These are phyloP conservation scores for Oreocharis arfaki DNA, from an alignment of 2,113 vertebrate genomes.

Conservation along the genomic window DNA sequence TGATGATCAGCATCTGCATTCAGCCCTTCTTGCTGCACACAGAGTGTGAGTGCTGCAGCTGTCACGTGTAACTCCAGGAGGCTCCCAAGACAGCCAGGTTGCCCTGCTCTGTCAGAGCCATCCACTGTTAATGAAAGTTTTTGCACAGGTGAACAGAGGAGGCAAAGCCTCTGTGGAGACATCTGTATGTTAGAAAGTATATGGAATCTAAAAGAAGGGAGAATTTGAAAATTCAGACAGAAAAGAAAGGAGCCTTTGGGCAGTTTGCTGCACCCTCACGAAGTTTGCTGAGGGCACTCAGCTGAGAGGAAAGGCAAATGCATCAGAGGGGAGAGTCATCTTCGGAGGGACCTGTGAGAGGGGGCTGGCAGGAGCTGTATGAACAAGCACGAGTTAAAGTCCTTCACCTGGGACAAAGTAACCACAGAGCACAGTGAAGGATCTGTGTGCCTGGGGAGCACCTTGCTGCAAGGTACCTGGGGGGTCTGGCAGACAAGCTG, in stretches of 20 bases:
- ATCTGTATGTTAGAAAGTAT: not conserved
- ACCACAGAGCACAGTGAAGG: not conserved
- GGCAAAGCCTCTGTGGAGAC: not conserved
- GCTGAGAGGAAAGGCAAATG: not conserved
- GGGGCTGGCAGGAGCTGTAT: not conserved
- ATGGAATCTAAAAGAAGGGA: not conserved
- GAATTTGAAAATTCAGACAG: not conserved
- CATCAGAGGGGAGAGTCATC: accelerated
- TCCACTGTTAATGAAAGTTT: not conserved
- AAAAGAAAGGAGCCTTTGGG: not conserved
- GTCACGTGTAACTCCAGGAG: not conserved
- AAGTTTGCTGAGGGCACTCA: not conserved
- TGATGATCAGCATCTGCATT: not conserved
- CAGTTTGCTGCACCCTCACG: not conserved
- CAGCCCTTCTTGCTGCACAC: not conserved
- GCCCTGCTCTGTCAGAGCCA: accelerated
- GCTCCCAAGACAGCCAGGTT: not conserved
- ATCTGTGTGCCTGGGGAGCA: not conserved
- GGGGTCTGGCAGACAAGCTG: not conserved
- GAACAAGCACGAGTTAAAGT: not conserved
- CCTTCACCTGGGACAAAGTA: not conserved
- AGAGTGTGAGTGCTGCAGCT: not conserved
- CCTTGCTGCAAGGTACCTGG: too few relatives aligned
- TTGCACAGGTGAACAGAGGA: not conserved
- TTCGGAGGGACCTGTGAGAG: not conserved